Percentiles rank a stretch among this genome's conserved stretches.
These are phyloP conservation scores for Carcharodon carcharias DNA, from an alignment of 2,797 vertebrate genomes.

Conservation along the genomic window DNA sequence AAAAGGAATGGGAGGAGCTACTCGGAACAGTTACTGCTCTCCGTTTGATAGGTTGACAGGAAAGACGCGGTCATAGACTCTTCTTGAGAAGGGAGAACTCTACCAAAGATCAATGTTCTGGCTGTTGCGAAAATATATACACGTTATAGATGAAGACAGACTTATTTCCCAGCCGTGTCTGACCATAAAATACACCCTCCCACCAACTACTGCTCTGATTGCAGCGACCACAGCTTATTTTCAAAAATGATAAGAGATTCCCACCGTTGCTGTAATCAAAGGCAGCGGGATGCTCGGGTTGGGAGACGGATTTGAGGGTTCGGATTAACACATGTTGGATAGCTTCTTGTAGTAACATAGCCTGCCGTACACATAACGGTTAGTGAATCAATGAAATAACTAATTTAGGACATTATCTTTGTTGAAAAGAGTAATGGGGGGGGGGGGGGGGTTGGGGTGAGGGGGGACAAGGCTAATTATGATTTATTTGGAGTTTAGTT, in stretches of 20 bases:
- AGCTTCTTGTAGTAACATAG: not conserved
- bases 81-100: not conserved
- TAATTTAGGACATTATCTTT: not conserved
- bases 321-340: not conserved
- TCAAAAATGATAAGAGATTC: not conserved
- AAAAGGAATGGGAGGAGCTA: conserved; percentile 59
- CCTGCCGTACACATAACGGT: not conserved
- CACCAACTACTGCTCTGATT: not conserved
- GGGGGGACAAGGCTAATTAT: not conserved
- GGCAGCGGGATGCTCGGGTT: not conserved
- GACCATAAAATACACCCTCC: not conserved
- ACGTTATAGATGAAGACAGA: not conserved
- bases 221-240: not conserved
- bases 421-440: not conserved
- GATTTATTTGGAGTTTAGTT: not conserved
- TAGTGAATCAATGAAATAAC: not conserved
- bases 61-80: not conserved
- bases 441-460: no score
- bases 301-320: not conserved
- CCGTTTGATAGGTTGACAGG: not conserved
- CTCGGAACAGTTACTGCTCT: not conserved
- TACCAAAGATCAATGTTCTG: not conserved
- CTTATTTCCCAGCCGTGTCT: not conserved
- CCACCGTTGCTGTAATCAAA: not conserved
- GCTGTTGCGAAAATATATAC: not conserved